Evolutionary conservation across 2,113 vertebrate species (phyloP).

Genomic region (Malurus cyaneus): DNA sequence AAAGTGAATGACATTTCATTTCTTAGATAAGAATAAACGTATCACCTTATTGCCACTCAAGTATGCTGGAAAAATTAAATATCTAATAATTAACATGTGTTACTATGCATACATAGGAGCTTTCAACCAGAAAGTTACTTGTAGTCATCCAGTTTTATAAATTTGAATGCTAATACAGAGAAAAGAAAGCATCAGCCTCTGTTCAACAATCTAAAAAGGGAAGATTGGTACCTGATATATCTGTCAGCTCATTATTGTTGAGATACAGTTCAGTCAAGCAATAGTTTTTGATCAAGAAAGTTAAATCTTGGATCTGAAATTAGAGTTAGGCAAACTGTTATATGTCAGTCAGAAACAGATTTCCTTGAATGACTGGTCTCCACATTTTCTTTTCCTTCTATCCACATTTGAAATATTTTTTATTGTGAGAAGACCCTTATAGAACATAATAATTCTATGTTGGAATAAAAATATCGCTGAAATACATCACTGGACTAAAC

Average conservation of each 20-base stretch:
- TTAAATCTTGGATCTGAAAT: conserved; percentile 79
- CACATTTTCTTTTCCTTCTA: background rate
- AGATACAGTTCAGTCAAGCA: conserved; percentile 80
- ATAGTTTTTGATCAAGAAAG: conserved; percentile 71
- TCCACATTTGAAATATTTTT: background rate
- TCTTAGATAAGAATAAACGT: background rate
- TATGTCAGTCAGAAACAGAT: background rate
- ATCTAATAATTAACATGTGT: background rate
- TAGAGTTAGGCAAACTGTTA: conserved; percentile 9
- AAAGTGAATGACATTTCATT: background rate
- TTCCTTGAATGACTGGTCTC: background rate
- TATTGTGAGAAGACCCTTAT: background rate
- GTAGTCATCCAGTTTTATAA: background rate
- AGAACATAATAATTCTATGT: background rate
- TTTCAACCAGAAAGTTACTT: background rate
- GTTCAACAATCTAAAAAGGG: background rate
- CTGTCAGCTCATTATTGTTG: conserved; percentile 75
- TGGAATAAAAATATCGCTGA: background rate
- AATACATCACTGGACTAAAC: background rate
- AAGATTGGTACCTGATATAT: conserved; percentile 73
- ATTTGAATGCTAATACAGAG: background rate
- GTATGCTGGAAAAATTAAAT: background rate
- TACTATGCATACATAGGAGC: background rate
- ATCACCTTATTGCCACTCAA: background rate
- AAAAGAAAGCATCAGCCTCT: background rate